A percentile compares a stretch with the other conserved stretches of the same genome.
phyloP scores from a whole-genome alignment of 2,797 vertebrate species.

The Tangara arthus region DNA sequence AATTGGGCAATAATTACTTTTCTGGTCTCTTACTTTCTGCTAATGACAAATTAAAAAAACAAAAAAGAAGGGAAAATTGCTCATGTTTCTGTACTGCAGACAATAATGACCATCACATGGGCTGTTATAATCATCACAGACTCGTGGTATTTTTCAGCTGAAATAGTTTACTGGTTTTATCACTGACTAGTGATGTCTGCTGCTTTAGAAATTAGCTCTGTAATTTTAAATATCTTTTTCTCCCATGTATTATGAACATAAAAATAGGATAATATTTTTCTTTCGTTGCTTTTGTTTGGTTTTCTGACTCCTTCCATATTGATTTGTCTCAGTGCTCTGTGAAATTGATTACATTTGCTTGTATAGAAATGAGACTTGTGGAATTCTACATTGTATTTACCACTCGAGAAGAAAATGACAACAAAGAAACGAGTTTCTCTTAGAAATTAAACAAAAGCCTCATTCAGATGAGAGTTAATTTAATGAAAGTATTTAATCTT shows the following conservation, averaged over 20 bases:
- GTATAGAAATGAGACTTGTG: constrained; percentile 28
- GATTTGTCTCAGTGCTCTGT: constrained; percentile 49
- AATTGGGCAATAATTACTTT: neutral
- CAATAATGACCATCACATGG: neutral
- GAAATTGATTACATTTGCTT: constrained; percentile 45
- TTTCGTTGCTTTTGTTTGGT: constrained; percentile 20
- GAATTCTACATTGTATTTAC: constrained; percentile 39
- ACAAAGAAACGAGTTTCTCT: neutral
- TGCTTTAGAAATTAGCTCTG: constrained; percentile 7
- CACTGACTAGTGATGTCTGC: constrained; percentile 5
- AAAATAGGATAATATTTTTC: constrained; percentile 31
- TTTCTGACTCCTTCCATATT: constrained; percentile 39
- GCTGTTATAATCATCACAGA: neutral
- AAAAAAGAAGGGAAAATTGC: neutral
- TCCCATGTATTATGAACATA: neutral
- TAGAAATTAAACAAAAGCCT: constrained; percentile 41
- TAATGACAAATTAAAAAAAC: neutral
- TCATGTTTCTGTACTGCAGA: neutral
- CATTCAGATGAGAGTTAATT: constrained; percentile 43
- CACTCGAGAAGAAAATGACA: neutral
- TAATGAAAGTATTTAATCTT: constrained; percentile 63
- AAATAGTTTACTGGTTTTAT: constrained; percentile 22
- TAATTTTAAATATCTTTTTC: constrained; percentile 42
- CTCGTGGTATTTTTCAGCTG: neutral
- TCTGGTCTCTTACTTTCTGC: neutral